Evolutionary conservation across 2,888 invertebrate genomes (phyloP).

Genomic region (Apoderus coryli): DNA sequence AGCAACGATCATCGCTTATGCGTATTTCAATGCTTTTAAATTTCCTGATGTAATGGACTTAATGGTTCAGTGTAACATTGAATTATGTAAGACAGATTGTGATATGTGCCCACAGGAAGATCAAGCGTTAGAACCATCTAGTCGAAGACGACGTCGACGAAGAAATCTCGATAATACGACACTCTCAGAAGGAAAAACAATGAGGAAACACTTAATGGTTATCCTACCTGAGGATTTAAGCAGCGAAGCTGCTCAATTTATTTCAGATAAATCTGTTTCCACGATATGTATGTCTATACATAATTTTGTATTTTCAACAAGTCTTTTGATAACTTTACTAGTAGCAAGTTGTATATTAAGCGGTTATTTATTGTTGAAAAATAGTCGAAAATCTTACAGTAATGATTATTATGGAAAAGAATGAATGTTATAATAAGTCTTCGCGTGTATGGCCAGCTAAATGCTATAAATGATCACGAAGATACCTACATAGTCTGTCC

Average conservation of each 20-base stretch:
- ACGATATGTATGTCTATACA: constrained; percentile 49
- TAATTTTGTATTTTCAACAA: constrained; percentile 47
- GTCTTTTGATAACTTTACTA: constrained; percentile 44
- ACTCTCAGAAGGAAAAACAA: constrained; percentile 45
- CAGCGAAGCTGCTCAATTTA: constrained; percentile 20
- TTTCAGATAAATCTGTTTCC: constrained; percentile 22
- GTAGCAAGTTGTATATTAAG: constrained; percentile 40
- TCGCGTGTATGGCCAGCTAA: too few species aligned
- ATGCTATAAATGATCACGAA: too few species aligned
- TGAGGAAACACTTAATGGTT: constrained; percentile 50
- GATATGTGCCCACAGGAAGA: constrained; percentile 52
- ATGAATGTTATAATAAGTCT: too few species aligned
- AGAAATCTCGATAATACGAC: constrained; percentile 36
- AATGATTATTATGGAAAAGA: too few species aligned
- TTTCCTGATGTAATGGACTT: constrained; percentile 77
- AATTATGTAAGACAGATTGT: constrained; percentile 67
- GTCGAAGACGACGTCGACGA: constrained; percentile 33
- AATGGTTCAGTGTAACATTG: constrained; percentile 68
- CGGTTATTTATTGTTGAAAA: constrained; percentile 37
- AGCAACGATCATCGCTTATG: constrained; percentile 60
- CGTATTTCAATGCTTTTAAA: constrained; percentile 69
- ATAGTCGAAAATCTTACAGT: constrained; percentile 24
- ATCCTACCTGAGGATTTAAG: constrained; percentile 54
- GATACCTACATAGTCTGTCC: too few species aligned
- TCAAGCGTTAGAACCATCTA: constrained; percentile 42